These are phyloP conservation scores for Asbolus verrucosus DNA, from an alignment of 1,140 invertebrate species.

Conservation along the genomic window DNA sequence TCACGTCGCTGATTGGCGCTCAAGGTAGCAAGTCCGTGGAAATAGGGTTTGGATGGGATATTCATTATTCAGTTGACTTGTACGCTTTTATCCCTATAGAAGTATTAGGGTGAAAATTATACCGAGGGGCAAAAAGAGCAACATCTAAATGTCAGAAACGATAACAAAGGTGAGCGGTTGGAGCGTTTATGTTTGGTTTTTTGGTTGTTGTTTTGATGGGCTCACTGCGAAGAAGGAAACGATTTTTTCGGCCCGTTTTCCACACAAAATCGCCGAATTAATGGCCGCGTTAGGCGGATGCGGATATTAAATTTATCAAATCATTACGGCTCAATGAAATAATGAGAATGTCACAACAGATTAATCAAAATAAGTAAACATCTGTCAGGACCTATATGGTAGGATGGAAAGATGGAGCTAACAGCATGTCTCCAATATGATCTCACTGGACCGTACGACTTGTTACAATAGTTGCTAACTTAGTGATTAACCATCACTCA, in stretches of 20 bases:
- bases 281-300: constrained; percentile 40
- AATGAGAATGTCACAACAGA: constrained; percentile 43
- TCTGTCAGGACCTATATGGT: constrained; percentile 50
- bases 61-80: constrained; percentile 39
- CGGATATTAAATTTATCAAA: constrained; percentile 15
- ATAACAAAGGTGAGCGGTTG: constrained; percentile 52
- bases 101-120: constrained; percentile 57
- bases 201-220: constrained; percentile 37
- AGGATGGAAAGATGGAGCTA: constrained; percentile 46
- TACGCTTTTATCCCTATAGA: constrained; percentile 41
- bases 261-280: constrained; percentile 51
- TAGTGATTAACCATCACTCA: constrained; percentile 59
- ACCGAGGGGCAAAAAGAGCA: constrained; percentile 55
- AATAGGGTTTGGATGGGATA: constrained; percentile 1
- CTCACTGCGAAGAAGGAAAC: too few species aligned
- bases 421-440: constrained; percentile 52
- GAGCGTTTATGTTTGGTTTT: constrained; percentile 47
- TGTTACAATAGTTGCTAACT: constrained; percentile 55
- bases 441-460: constrained; percentile 53
- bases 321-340: constrained; percentile 30
- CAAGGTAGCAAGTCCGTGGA: background rate
- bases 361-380: constrained; percentile 49
- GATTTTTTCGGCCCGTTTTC: background rate
- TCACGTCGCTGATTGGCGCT: background rate
- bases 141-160: constrained; percentile 57